These are phyloP conservation scores for Xestia c-nigrum DNA, from an alignment of 2,888 invertebrate genomes.

Conservation along the genomic window DNA sequence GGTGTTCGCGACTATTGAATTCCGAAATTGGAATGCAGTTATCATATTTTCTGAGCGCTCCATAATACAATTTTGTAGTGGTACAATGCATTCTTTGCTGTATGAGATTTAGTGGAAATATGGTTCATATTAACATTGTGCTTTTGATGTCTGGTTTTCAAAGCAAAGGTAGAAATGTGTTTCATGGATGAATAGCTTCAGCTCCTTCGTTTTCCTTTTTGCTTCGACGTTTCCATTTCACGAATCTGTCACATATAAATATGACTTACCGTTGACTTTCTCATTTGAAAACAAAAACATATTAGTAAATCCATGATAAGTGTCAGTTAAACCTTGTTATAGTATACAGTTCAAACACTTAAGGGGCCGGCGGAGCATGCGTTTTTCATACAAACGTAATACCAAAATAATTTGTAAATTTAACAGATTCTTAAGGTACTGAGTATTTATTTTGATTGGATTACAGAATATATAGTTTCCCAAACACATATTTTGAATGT, in stretches of 20 bases:
- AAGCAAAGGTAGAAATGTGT: conserved; percentile 17
- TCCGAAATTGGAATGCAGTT: conserved; percentile 63
- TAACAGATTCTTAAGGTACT: too few species aligned
- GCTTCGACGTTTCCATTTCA: neutral
- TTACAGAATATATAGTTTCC: too few species aligned
- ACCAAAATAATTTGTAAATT: too few species aligned
- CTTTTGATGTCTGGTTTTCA: conserved; percentile 27
- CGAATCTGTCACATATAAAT: neutral
- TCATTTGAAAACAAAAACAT: too few species aligned
- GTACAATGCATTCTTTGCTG: conserved; percentile 56
- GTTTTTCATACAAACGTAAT: too few species aligned
- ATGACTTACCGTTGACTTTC: neutral
- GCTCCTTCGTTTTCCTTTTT: neutral
- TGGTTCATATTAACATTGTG: conserved; percentile 33
- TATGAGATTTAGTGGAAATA: conserved; percentile 51
- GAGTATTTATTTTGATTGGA: too few species aligned
- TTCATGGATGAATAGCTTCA: conserved; percentile 8
- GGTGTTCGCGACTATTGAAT: conserved; percentile 59
- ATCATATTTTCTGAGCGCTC: conserved; percentile 58
- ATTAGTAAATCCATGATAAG: too few species aligned
- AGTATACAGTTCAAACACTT: too few species aligned
- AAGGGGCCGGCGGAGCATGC: too few species aligned
- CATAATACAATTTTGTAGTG: conserved; percentile 57
- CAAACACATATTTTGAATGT: too few species aligned
- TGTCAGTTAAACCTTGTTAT: too few species aligned